Evolutionary conservation across 2,797 vertebrate genomes (phyloP), one percentile per base, ranked within the genome.

Genomic region (Rhynchotus rufescens): DNA sequence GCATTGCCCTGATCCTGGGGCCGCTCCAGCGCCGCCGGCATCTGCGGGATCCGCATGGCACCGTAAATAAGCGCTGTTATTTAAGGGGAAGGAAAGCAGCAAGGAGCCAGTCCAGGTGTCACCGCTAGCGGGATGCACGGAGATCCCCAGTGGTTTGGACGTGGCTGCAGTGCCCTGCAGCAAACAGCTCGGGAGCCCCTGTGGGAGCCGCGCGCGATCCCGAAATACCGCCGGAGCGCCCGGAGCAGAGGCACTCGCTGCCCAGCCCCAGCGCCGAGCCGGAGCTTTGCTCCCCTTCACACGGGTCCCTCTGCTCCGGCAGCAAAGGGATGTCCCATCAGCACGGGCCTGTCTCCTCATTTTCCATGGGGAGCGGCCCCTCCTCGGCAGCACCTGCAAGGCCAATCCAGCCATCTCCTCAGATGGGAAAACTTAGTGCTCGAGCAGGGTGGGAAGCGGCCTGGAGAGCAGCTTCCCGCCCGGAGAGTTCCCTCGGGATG

Each of bases 241-340:
- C 19, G 34, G 77, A 65, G 30, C 26, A 20, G 54, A 2, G 0
- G 19, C 0, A 0, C 0, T 30, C 3, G 5, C 1, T 1, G 36
- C 49, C 10, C 12, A 25, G 56, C 30, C 17, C 56, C 59, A 52
- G 40, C 36, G 45, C 13, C 0, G 1, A 30, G 66, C 61, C 22
- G 44, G 16, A 49, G 28, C 66, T 93, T 69, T 57, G 32, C 62
- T 74, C 66, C 52, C 7, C 2, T 65, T 82, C 45, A 26, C 44
- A 64, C 11, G 57, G 2, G 49, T 10, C 1, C 1, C 64, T 71
- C 44, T 20, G 17, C 51, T 52, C 32, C 0, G 1, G 49, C 19
- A 19, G n/a, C 69, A 36, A 3, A 0, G 61, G 38, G 38, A 32
- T 23, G 25, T 44, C 8, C 2, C 20, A 56, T 4, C 3, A 0